Evolutionary conservation across 2,888 invertebrate genomes (phyloP).

Genomic region (Trachelus tabidus): DNA sequence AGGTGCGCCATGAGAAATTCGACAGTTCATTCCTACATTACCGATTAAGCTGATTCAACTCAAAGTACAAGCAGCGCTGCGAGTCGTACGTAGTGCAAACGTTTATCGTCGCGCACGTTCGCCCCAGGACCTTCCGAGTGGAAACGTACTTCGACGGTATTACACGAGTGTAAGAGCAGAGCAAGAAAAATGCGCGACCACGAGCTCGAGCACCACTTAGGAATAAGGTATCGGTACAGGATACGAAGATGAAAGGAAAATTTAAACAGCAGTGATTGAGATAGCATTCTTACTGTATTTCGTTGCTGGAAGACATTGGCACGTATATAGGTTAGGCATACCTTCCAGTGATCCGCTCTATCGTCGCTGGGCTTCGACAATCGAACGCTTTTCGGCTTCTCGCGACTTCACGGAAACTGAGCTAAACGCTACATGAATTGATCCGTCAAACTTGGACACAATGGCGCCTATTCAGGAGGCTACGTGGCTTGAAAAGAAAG

Average conservation of each 20-base stretch:
- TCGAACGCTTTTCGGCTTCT: background rate
- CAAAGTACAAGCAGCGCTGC: background rate
- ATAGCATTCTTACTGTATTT: background rate
- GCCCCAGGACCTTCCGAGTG: background rate
- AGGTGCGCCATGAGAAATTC: background rate
- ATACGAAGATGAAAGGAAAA: background rate
- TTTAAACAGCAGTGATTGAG: background rate
- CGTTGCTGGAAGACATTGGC: background rate
- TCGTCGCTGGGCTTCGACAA: background rate
- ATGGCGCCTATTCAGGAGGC: constrained; percentile 37
- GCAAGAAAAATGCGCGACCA: background rate
- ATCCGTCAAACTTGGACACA: constrained; percentile 45
- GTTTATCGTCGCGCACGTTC: background rate
- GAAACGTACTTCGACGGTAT: background rate
- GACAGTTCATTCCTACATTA: background rate
- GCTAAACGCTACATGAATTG: constrained; percentile 37
- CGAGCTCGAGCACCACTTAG: background rate
- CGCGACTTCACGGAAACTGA: constrained; percentile 21
- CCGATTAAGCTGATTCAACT: background rate
- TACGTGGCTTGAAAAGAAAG: constrained; percentile 17
- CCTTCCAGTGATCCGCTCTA: background rate
- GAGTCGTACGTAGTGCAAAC: background rate
- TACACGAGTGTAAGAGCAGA: background rate
- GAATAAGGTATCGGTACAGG: background rate
- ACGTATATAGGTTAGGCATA: background rate